Conservation (phyloP, 92 coral and sea anemone genomes). For the Porites lobata region DNA sequence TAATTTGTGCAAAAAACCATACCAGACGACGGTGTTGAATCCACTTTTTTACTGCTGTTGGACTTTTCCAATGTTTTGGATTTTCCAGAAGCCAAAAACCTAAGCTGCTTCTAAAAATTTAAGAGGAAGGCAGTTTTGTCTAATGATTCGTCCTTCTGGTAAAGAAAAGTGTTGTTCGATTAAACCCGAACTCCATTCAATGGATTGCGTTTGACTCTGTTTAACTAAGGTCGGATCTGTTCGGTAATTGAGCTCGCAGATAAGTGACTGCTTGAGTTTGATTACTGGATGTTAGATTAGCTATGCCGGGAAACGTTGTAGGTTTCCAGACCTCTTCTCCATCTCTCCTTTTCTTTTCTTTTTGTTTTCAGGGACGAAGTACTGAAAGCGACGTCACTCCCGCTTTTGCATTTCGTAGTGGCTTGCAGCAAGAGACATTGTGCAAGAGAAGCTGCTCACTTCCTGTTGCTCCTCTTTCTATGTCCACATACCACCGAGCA, state of each 20-base stretch:
- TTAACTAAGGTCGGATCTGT: not conserved
- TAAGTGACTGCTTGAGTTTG: not conserved
- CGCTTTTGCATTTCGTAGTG: not conserved
- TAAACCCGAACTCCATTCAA: not conserved
- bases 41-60: too few species aligned
- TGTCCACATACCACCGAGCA: not conserved
- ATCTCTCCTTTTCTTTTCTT: not conserved
- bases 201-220: not conserved
- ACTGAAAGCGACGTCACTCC: not conserved
- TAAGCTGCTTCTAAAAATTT: too few species aligned
- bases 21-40: too few species aligned
- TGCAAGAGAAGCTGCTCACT: not conserved
- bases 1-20: too few species aligned
- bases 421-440: not conserved
- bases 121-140: not conserved
- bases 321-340: not conserved
- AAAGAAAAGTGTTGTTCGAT: not conserved
- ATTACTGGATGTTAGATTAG: not conserved
- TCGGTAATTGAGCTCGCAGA: not conserved
- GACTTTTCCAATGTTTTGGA: too few species aligned
- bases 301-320: not conserved
- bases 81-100: too few species aligned
- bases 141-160: not conserved
- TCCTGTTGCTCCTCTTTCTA: not conserved
- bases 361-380: not conserved